Evolutionary conservation across 1,140 invertebrate species (phyloP).

Genomic region (Drosophila pseudoobscura): DNA sequence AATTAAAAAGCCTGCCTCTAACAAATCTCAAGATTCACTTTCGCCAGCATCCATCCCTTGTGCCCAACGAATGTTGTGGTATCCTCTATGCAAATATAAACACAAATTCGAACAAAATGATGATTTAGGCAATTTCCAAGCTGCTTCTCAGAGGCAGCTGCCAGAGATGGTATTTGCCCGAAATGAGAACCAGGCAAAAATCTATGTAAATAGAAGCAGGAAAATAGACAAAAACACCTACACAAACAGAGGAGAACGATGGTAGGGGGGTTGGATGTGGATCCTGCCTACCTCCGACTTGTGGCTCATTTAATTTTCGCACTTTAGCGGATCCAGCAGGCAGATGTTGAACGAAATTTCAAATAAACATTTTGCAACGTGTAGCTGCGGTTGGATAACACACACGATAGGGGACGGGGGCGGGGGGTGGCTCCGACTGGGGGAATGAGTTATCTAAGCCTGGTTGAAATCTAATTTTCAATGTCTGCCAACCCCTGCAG

Average conservation of each 20-base stretch:
- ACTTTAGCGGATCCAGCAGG: conserved; percentile 51
- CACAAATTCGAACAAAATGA: conserved; percentile 18
- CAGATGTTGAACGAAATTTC: conserved; percentile 31
- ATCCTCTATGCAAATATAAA: conserved; percentile 27
- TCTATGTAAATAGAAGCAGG: conserved; percentile 65
- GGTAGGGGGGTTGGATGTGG: not conserved
- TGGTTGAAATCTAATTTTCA: conserved; percentile 61
- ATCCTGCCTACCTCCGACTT: conserved; percentile 42
- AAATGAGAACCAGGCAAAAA: conserved; percentile 54
- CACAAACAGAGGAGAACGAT: conserved; percentile 50
- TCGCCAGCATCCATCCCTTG: too few species aligned
- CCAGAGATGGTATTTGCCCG: conserved; percentile 54
- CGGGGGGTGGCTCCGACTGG: too few species aligned
- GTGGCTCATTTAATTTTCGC: conserved; percentile 79
- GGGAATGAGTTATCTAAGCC: conserved; percentile 31
- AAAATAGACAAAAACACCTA: conserved; percentile 57
- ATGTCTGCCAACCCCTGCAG: conserved; percentile 46
- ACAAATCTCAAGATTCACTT: too few species aligned
- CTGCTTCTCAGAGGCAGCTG: conserved; percentile 12
- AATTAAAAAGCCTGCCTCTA: too few species aligned
- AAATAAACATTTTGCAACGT: conserved; percentile 46
- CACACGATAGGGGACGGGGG: not conserved
- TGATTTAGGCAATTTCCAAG: conserved; percentile 17
- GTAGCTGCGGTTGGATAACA: conserved; percentile 47
- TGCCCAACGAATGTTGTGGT: conserved; percentile 1